A percentile compares a stretch with the other conserved stretches of the same genome.
Evolutionary conservation across 2,113 vertebrate species (phyloP).

Genomic region (Nibea coibor): DNA sequence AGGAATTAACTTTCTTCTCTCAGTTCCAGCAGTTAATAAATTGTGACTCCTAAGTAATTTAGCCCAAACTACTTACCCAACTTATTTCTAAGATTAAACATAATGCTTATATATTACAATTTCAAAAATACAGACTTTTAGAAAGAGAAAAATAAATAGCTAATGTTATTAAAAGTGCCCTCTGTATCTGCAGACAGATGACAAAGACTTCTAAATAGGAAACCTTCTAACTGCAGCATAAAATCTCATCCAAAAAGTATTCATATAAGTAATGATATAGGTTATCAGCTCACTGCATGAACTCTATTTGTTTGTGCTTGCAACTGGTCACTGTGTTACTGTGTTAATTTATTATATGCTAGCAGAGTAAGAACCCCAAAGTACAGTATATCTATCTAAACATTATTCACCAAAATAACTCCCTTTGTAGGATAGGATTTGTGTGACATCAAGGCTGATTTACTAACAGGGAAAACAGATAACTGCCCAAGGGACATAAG

Average conservation of each 20-base stretch:
- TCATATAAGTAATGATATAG: neutral
- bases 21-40: conserved; percentile 6
- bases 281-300: neutral
- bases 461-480: neutral
- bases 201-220: neutral
- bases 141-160: neutral
- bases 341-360: neutral
- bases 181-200: neutral
- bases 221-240: neutral
- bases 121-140: neutral
- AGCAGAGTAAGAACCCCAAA: neutral
- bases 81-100: neutral
- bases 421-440: neutral
- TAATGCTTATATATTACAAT: neutral
- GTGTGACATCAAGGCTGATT: neutral
- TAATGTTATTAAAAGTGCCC: neutral
- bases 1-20: conserved; percentile 9
- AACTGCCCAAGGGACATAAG: neutral
- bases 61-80: neutral
- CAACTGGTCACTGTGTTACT: neutral
- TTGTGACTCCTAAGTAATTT: conserved; percentile 27
- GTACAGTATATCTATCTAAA: neutral
- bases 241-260: neutral
- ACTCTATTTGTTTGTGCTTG: neutral
- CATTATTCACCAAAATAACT: neutral